Evolutionary conservation across 1,140 invertebrate genomes (phyloP).

Genomic region (Drosophila teissieri): DNA sequence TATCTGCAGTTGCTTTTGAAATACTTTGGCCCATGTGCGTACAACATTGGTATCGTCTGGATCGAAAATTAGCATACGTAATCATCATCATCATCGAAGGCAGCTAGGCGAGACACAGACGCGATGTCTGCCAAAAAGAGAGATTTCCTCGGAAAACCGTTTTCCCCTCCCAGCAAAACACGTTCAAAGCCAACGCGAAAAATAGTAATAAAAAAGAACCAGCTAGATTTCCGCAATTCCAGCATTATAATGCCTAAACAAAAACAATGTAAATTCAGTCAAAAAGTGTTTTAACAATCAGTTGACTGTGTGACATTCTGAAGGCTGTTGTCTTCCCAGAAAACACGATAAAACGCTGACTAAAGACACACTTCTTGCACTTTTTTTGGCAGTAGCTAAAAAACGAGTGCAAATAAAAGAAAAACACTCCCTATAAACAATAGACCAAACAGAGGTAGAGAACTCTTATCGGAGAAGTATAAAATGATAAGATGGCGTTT

Average conservation of each 20-base stretch:
- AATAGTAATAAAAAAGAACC: conserved; percentile 28
- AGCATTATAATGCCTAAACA: conserved; percentile 17
- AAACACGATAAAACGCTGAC: conserved; percentile 61
- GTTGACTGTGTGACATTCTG: conserved; percentile 70
- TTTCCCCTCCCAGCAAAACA: conserved; percentile 11
- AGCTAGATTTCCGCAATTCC: conserved; percentile 27
- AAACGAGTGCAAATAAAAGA: conserved; percentile 14
- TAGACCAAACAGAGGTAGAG: conserved; percentile 9
- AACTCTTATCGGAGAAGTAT: conserved; percentile 53
- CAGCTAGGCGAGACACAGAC: conserved; percentile 62
- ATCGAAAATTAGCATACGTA: conserved; percentile 52
- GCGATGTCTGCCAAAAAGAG: conserved; percentile 42
- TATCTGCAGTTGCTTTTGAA: conserved; percentile 40
- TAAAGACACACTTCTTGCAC: conserved; percentile 46
- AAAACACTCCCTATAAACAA: conserved; percentile 23
- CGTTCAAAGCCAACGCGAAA: conserved; percentile 13
- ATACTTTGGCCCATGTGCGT: conserved; percentile 50
- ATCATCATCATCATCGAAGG: conserved; percentile 37
- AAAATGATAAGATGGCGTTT: conserved; percentile 62
- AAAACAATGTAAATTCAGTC: conserved; percentile 25
- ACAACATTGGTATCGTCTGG: conserved; percentile 17
- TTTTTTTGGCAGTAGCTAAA: conserved; percentile 12
- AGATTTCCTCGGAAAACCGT: conserved; percentile 30
- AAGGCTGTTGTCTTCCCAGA: conserved; percentile 66
- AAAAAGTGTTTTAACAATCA: conserved; percentile 25